Evolutionary conservation across 2,888 invertebrate species (phyloP).

Genomic region (Auanema freiburgensis): DNA sequence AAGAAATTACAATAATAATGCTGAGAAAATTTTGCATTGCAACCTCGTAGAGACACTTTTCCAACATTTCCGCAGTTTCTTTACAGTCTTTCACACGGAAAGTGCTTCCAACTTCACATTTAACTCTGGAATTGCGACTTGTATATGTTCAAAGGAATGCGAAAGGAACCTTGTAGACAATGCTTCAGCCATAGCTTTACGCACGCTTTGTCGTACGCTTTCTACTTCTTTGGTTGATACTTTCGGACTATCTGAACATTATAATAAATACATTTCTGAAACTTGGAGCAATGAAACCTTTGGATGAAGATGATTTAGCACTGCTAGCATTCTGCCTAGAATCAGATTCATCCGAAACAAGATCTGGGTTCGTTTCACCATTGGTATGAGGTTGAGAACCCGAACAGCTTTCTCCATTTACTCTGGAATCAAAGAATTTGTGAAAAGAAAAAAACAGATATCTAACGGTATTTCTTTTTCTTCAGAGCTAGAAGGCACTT

Average conservation of each 20-base stretch:
- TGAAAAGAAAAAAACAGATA: too few relatives aligned
- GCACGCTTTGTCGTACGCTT: conserved; percentile 16
- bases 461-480: too few relatives aligned
- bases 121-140: conserved; percentile 13
- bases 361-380: too few relatives aligned
- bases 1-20: conserved; percentile 3
- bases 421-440: too few relatives aligned
- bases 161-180: conserved; percentile 13
- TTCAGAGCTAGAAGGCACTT: too few relatives aligned
- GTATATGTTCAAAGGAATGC: not conserved
- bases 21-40: not conserved
- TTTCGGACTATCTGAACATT: conserved; percentile 11
- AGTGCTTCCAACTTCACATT: conserved; percentile 11
- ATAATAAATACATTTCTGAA: too few relatives aligned
- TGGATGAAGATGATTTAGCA: too few relatives aligned
- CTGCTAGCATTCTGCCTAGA: too few relatives aligned
- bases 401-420: too few relatives aligned
- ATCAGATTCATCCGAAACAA: too few relatives aligned
- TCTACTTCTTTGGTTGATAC: conserved; percentile 28
- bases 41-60: conserved; percentile 22
- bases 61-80: conserved; percentile 19
- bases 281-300: too few relatives aligned
- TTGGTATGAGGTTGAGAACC: too few relatives aligned
- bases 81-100: conserved; percentile 24
- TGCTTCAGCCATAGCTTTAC: conserved; percentile 15